Evolutionary conservation across 2,113 vertebrate genomes (phyloP), one percentile per base, ranked within the genome.

Genomic region (Lasiurus borealis): DNA sequence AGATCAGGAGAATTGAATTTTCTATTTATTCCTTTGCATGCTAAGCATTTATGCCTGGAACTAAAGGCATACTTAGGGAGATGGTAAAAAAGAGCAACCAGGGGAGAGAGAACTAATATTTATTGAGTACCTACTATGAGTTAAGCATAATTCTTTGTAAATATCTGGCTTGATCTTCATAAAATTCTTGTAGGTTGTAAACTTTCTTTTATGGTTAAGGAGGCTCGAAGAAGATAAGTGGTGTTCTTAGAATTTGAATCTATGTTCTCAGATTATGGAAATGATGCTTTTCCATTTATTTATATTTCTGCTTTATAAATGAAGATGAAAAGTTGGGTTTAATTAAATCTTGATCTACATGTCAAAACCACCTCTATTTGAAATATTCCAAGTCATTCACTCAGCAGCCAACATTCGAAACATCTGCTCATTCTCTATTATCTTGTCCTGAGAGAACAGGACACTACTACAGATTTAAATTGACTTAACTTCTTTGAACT

Each of bases 251-350:
- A 19, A 69, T 85, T 73, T 73, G 18, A 94, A 83, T 75, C 10
- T 81, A 40, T 94, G 34, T 80, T 52, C 23, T 75, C 13, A 68
- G 59, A 73, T 36, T 68, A 92, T 23, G 27, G 68, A 78, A 15
- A 6, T 82, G 7, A 25, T 50, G 23, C 27, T 66, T 93, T 88
- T 77, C 14, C 34, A 90, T 80, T 92, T n/a, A n/a, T n/a, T n/a
- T 57, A 44, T 31, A 18, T 85, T 94, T 83, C n/a, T 88, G 29
- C 31, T 86, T 88, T 10, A n/a, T 68, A 93, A 83, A 75, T 85
- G 12, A 88, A 85, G 21, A 83, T 86, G 72, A 94, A 94, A 90
- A 88, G 34, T 71, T 87, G 6, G 64, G 4, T 76, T 76, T 85
- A 62, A 88, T 89, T 71, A 54, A 93, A 44, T 64, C 44, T 91